Evolutionary conservation across 2,113 vertebrate genomes (phyloP).

Genomic region (Australoheros scitulus): DNA sequence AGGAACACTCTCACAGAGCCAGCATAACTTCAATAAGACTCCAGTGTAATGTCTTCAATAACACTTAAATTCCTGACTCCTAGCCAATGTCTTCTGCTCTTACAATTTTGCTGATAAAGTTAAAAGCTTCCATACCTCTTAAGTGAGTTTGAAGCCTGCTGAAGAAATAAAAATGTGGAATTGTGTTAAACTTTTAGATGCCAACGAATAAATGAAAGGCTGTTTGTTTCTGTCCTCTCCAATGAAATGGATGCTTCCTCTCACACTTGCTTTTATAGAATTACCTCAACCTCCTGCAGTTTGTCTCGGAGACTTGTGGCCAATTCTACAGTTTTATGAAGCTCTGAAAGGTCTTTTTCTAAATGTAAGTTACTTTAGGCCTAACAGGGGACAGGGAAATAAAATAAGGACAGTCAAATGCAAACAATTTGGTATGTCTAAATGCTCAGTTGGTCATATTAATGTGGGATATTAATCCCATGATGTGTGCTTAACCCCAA

Average conservation of each 20-base stretch:
- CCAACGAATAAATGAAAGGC: slow-evolving; percentile 33
- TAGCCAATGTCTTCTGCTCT: slow-evolving; percentile 12
- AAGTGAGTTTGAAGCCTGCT: slow-evolving; percentile 30
- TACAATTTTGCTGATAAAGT: slow-evolving; percentile 36
- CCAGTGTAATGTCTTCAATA: slow-evolving; percentile 52
- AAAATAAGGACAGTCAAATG: background rate
- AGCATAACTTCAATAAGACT: slow-evolving; percentile 44
- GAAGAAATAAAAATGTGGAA: background rate
- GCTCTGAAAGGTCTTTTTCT: slow-evolving; percentile 35
- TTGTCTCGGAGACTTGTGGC: slow-evolving; percentile 35
- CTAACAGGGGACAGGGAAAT: background rate
- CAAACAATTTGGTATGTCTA: background rate
- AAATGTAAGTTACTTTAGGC: slow-evolving; percentile 5
- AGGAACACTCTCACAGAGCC: slow-evolving; percentile 47
- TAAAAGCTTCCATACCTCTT: slow-evolving; percentile 27
- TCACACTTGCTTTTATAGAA: slow-evolving; percentile 10
- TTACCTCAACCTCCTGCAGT: slow-evolving; percentile 36
- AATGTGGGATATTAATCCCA: slow-evolving; percentile 23
- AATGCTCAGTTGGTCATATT: slow-evolving; percentile 19
- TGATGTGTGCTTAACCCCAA: slow-evolving; percentile 3
- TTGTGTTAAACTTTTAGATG: slow-evolving; percentile 51
- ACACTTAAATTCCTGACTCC: slow-evolving; percentile 41
- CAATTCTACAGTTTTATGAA: slow-evolving; percentile 41
- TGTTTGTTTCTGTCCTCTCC: slow-evolving; percentile 39
- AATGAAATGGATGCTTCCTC: slow-evolving; percentile 19